These are phyloP conservation scores for Magallana ariakensis DNA, from an alignment of 1,140 invertebrate genomes.

Conservation along the genomic window DNA sequence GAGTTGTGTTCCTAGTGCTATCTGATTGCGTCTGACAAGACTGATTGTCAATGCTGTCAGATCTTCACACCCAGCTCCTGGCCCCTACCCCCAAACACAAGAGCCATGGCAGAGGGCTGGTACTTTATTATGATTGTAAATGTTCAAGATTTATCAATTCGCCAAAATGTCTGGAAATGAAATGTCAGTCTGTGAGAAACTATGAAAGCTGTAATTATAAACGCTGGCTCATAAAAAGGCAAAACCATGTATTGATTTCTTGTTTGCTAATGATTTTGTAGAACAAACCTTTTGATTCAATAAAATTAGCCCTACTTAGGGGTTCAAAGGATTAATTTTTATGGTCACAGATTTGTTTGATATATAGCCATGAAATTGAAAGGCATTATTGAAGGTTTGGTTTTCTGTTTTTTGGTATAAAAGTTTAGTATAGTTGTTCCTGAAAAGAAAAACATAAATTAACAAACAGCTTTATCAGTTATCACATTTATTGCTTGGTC, in stretches of 20 bases:
- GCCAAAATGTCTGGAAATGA: too few species aligned
- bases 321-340: constrained; percentile 26
- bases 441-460: too few species aligned
- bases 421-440: neutral
- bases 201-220: constrained; percentile 3
- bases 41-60: neutral
- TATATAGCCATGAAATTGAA: neutral
- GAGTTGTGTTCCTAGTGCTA: neutral
- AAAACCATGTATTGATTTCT: neutral
- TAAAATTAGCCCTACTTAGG: constrained; percentile 10
- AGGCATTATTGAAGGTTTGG: neutral
- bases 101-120: too few species aligned
- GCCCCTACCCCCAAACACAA: too few species aligned
- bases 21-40: constrained; percentile 19
- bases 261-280: neutral
- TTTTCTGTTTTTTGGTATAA: neutral
- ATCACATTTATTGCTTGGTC: too few species aligned
- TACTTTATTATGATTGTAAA: too few species aligned
- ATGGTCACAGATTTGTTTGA: constrained; percentile 22
- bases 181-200: neutral
- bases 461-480: too few species aligned
- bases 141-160: too few species aligned
- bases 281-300: neutral
- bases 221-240: neutral
- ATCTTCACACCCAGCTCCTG: neutral